Base-by-base conservation (phyloP, 2,888 invertebrate genomes). In the Itoplectis maculator region DNA sequence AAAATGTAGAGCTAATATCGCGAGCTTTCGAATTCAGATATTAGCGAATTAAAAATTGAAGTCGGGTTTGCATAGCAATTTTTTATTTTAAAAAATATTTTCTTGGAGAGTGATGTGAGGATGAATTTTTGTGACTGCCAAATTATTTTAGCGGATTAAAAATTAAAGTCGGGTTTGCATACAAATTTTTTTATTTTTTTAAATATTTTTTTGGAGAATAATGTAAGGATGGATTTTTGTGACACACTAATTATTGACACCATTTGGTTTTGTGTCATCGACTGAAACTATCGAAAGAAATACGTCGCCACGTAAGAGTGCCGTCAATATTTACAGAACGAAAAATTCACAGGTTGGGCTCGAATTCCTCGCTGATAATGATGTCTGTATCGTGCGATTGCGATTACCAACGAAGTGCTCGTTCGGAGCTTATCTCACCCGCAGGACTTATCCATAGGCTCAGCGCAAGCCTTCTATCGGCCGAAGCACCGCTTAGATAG, bases 361-460 rank as follows among this genome's bases (percentile, higher is more conserved):
- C 29, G 37, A 13, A 66, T 72, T 76, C 61, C 56, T 54, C 18
- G 49, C 65, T 42, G n/a, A n/a, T n/a, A n/a, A 76, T 40, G 49
- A 72, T 49, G 72, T 66, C 66, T 61, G 56, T 66, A 81, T 81
- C 76, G 61, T 35, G 70, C 49, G 70, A 76, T 72, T 81, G 59
- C 76, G 81, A 75, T 75, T 80, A 66, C 59, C 47, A 47, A 13
- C 59, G 42, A 66, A 66, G 61, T 40, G 59, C 11, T 61, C 47
- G 76, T 68, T 66, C 23, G 68, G 54, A 47, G 59, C 76, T 85
- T 85, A 85, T 85, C 85, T 81, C 75, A 70, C 49, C 79, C 51
- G 83, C 79, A 75, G 63, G 81, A 78, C 79, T 83, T 85, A 85
- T 88, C 86, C 85, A 42, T 66, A 78, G 63, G 47, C 70, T 78